These are phyloP conservation scores for Ridgeia piscesae DNA, from an alignment of 1,140 invertebrate genomes.

Conservation along the genomic window DNA sequence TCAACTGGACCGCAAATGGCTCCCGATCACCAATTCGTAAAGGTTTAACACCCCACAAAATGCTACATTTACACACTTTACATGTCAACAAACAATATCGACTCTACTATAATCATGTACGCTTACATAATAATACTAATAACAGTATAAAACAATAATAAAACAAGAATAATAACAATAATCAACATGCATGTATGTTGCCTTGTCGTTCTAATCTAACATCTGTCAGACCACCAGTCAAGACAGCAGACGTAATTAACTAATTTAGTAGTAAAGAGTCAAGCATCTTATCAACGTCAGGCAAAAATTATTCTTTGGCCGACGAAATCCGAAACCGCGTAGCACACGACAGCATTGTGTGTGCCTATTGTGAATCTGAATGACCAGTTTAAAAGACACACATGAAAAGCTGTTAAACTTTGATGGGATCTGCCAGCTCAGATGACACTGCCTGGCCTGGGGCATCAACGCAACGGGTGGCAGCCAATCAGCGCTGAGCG, in stretches of 20 bases:
- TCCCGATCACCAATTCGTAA: too few species aligned
- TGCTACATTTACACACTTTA: too few species aligned
- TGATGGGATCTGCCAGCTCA: not conserved
- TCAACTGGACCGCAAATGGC: too few species aligned
- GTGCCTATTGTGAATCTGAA: not conserved
- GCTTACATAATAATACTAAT: too few species aligned
- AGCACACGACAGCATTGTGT: not conserved
- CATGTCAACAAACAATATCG: too few species aligned
- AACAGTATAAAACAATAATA: too few species aligned
- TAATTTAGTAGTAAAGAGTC: too few species aligned
- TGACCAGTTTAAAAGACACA: not conserved
- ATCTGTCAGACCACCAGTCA: not conserved
- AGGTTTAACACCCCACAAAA: too few species aligned
- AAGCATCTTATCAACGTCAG: too few species aligned
- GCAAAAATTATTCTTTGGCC: not conserved
- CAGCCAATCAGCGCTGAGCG: not conserved
- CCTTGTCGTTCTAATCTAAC: not conserved
- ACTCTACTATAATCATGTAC: too few species aligned
- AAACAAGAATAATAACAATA: too few species aligned
- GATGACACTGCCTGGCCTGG: not conserved
- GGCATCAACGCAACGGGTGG: not conserved
- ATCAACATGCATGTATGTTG: not conserved
- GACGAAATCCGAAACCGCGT: not conserved
- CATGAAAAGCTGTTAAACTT: not conserved
- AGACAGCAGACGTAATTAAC: not conserved